Base-by-base conservation (phyloP, 2,113 vertebrate genomes). In the Oryzias woworae region DNA sequence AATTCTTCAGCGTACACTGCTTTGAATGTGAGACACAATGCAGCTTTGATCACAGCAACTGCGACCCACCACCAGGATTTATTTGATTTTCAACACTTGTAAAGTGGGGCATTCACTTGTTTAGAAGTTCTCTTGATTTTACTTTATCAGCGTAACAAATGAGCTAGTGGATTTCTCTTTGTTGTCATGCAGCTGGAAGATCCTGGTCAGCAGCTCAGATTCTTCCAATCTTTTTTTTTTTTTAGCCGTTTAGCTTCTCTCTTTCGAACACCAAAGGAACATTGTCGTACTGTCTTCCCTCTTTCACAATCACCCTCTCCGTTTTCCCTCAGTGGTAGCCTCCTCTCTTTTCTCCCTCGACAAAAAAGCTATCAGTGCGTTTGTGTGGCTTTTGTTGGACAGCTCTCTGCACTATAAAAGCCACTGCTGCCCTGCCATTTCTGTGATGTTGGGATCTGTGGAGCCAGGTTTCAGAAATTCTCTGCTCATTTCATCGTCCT, bases 401-500 rank as follows among this genome's bases (percentile, higher is more conserved):
- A 36, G 82, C 78, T 78, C 78, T 51, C 64, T 42, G 70, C 66
- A 47, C 17, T 43, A 65, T 69, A 74, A 82, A 84, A 85, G 83
- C 77, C 79, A 85, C 84, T 82, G 80, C 81, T 74, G 75, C 76
- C 77, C 73, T 80, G 85, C 71, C 83, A 83, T 73, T 60, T 7
- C 31, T 62, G 71, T 73, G 81, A 81, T 68, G 70, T 77, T 69
- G 71, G 80, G 81, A 73, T 85, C 78, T 18, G 6, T 49, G 54
- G 64, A 81, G 69, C 71, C 44, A 2, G 73, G 64, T 79, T 77
- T 74, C 42, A 59, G 43, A 64, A 81, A 77, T 68, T 64, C 79
- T 57, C 69, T 42, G 67, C 58, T 69, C 65, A 58, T 58, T 75
- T 46, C 12, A n/a, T 66, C 54, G 63, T 52, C 58, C 56, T 55